Conservation (phyloP, 2,113 vertebrate genomes). For the Cynocephalus volans region DNA sequence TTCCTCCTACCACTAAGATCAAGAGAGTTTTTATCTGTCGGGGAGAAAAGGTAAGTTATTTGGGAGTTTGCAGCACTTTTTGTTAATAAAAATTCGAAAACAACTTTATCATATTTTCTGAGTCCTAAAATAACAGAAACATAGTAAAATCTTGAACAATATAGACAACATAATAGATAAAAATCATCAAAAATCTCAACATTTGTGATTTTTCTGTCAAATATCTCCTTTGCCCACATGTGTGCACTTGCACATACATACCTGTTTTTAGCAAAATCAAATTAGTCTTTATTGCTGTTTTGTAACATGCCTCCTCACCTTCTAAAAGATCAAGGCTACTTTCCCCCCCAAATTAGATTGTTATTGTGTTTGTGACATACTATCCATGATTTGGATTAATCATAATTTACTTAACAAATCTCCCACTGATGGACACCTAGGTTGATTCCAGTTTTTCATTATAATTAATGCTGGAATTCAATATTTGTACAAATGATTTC, state of each 20-base stretch:
- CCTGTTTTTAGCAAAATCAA: constrained; percentile 18
- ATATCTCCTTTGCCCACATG: neutral
- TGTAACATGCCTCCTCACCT: neutral
- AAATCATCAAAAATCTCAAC: neutral
- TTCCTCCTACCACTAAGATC: neutral
- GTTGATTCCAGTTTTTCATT: neutral
- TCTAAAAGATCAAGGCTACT: neutral
- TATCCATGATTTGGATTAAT: neutral
- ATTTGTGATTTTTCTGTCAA: constrained; percentile 9
- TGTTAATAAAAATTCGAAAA: constrained; percentile 20
- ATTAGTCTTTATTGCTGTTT: neutral
- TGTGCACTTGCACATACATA: neutral
- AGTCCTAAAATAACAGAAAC: constrained; percentile 29
- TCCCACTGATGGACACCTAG: neutral
- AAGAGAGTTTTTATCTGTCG: neutral
- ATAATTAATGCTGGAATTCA: neutral
- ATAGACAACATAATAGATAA: constrained; percentile 1
- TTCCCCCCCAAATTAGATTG: neutral
- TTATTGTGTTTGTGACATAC: neutral
- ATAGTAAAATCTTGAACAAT: constrained; percentile 12
- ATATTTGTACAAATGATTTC: neutral
- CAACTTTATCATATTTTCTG: neutral
- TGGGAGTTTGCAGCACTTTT: neutral
- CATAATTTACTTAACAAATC: constrained; percentile 19
- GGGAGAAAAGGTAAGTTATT: neutral